Percentiles rank a stretch among this genome's conserved stretches.
Evolutionary conservation across 2,797 vertebrate genomes (phyloP).

Genomic region (Chelmon rostratus): DNA sequence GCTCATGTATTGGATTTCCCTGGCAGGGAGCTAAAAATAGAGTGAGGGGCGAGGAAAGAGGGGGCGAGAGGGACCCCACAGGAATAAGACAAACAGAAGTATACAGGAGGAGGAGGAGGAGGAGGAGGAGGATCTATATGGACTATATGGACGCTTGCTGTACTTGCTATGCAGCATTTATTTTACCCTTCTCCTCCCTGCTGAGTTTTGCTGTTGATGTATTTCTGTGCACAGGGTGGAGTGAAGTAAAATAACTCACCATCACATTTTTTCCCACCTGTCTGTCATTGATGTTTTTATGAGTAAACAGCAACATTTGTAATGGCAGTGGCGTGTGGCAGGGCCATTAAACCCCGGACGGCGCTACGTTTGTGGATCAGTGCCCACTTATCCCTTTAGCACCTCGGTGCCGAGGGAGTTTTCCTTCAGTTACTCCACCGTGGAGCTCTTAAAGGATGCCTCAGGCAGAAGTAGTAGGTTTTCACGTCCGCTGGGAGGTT

Average conservation of each 20-base stretch:
- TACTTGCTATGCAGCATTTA: slow-evolving; percentile 24
- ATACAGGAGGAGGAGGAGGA: slow-evolving; percentile 32
- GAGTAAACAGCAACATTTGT: neutral
- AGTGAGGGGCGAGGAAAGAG: slow-evolving; percentile 52
- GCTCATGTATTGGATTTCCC: slow-evolving; percentile 81
- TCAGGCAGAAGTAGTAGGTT: slow-evolving; percentile 56
- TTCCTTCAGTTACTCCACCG: slow-evolving; percentile 49
- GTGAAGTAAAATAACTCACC: neutral
- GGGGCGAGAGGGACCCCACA: slow-evolving; percentile 59
- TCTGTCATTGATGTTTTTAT: neutral
- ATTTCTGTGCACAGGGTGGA: neutral
- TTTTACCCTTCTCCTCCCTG: neutral
- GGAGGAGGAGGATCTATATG: slow-evolving; percentile 28
- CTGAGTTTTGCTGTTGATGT: neutral
- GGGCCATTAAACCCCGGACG: neutral
- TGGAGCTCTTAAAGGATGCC: slow-evolving; percentile 57
- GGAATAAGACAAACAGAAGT: slow-evolving; percentile 58
- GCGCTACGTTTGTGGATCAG: slow-evolving; percentile 26
- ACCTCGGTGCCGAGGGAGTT: slow-evolving; percentile 47
- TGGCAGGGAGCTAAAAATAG: slow-evolving; percentile 82
- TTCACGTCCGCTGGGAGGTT: slow-evolving; percentile 52
- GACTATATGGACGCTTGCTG: slow-evolving; percentile 11
- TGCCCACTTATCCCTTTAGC: slow-evolving; percentile 44
- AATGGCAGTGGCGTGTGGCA: neutral
- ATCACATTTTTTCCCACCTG: neutral